Evolutionary conservation across 2,888 invertebrate genomes (phyloP), one percentile per base, ranked within the genome.

Genomic region (Leucoma salicis): DNA sequence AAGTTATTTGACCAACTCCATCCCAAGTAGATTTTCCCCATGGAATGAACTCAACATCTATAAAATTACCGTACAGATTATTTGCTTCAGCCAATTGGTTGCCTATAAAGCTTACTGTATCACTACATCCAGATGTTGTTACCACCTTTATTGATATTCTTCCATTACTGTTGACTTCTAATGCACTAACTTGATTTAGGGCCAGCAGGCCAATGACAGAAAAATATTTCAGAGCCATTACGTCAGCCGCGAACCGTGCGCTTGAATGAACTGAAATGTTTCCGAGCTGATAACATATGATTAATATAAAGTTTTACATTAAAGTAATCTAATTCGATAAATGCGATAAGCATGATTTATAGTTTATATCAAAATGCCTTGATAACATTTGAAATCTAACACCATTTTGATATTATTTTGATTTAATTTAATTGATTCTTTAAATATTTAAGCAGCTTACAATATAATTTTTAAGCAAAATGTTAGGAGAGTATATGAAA

Each of bases 11-110:
- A 11, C 32, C 35, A 2, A 25, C 38, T n/a, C 74, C 80, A 16
- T 80, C 54, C 29, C 75, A 61, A 1, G 12, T 12, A 0, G 84
- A 79, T 39, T 81, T 78, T 11, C 89, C 90, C 90, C 90, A 90
- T 1, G 87, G 81, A 0, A 90, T 66, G 34, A 83, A 87, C 48
- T 87, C 78, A 0, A 89, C 40, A 6, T 86, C 78, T 41, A 90
- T 46, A 32, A 66, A 81, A 0, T 82, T 51, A 8, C 67, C 66
- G 51, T 81, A 86, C 14, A 72, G 56, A 10, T 54, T 56, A 32
- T 81, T 83, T 0, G 78, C 69, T 24, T 73, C 69, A 1, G 45
- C 56, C 6, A 89, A 55, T 13, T 79, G 71, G 10, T 62, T 31
- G 12, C 42, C 38, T 11, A 88, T 70, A 34, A 85, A 88, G 3